Evolutionary conservation across 2,888 invertebrate species (phyloP).

Genomic region (Lucinisca nassula): DNA sequence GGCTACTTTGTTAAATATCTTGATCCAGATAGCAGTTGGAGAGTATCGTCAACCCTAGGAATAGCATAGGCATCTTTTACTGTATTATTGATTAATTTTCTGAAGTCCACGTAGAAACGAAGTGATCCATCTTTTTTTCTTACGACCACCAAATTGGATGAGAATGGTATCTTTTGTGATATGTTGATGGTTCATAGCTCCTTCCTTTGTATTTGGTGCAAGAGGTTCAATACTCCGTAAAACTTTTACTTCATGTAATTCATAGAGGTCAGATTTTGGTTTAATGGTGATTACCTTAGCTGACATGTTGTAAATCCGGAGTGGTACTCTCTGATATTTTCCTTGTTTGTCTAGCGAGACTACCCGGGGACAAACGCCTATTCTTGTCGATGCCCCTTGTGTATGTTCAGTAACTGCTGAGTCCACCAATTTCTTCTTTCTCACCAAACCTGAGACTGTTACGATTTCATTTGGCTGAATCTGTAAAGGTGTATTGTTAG

Average conservation of each 20-base stretch:
- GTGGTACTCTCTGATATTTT: neutral
- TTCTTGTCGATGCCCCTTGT: neutral
- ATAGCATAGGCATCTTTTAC: constrained; percentile 57
- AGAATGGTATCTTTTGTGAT: neutral
- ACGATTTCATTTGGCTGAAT: neutral
- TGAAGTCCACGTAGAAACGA: constrained; percentile 18
- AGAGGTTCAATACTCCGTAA: neutral
- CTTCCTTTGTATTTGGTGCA: neutral
- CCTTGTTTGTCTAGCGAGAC: neutral
- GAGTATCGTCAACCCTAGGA: constrained; percentile 59
- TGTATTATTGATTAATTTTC: constrained; percentile 20
- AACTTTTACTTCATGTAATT: neutral
- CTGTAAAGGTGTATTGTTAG: neutral
- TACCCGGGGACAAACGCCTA: constrained; percentile 1
- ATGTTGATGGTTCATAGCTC: neutral
- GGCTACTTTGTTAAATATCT: neutral
- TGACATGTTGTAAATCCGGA: neutral
- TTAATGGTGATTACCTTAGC: neutral
- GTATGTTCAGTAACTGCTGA: neutral
- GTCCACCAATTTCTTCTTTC: neutral
- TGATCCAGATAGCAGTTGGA: neutral
- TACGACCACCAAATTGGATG: neutral
- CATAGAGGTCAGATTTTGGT: neutral
- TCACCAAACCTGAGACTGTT: neutral
- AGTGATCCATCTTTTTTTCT: constrained; percentile 11